A percentile compares a stretch with the other conserved stretches of the same genome.
Evolutionary conservation across 2,797 vertebrate genomes (phyloP).

Genomic region (Poecilia picta): DNA sequence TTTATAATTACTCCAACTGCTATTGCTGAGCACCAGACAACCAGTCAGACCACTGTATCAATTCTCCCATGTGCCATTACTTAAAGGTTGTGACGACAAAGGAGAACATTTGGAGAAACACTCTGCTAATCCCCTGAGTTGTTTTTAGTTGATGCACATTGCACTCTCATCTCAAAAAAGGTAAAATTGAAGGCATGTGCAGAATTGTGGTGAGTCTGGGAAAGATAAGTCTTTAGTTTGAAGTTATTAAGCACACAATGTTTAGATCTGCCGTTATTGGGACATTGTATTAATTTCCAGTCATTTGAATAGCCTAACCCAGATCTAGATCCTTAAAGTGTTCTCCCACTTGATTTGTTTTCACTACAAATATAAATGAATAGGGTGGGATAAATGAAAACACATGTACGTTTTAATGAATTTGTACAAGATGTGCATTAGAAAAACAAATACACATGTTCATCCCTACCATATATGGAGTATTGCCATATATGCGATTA

Average conservation of each 20-base stretch:
- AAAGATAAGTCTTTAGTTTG: conserved; percentile 11
- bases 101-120: conserved; percentile 69
- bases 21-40: conserved; percentile 54
- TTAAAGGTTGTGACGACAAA: conserved; percentile 80
- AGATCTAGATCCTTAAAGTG: not conserved
- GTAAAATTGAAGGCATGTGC: conserved; percentile 77
- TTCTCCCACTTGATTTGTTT: not conserved
- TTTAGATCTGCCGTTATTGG: not conserved
- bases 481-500: not conserved
- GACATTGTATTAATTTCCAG: not conserved
- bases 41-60: conserved; percentile 41
- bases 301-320: not conserved
- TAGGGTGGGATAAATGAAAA: not conserved
- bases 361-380: not conserved
- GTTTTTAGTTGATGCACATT: conserved; percentile 72
- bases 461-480: not conserved
- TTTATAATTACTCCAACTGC: conserved; percentile 71
- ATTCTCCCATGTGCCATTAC: conserved; percentile 75
- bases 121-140: conserved; percentile 68
- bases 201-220: conserved; percentile 51
- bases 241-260: not conserved
- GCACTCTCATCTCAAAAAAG: conserved; percentile 50
- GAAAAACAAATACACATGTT: not conserved
- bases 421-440: not conserved
- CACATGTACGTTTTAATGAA: not conserved